Evolutionary conservation across 2,888 invertebrate genomes (phyloP).

Genomic region (Noctua comes): DNA sequence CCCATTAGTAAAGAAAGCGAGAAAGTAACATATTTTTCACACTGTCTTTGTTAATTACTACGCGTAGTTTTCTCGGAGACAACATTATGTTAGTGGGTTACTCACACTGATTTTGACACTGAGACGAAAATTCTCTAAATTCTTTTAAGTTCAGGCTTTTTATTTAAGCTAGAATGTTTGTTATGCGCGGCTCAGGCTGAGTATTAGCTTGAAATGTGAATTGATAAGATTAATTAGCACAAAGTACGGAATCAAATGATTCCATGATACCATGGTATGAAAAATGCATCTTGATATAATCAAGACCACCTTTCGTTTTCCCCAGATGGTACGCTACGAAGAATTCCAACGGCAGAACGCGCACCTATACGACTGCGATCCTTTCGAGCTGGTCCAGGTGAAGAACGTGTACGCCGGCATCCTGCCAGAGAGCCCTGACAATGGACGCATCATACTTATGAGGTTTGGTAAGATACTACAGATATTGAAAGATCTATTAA

Average conservation of each 20-base stretch:
- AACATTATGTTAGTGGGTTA: background rate
- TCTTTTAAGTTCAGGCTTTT: background rate
- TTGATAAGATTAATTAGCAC: background rate
- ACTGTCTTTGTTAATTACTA: constrained; percentile 12
- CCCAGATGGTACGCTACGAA: constrained; percentile 86
- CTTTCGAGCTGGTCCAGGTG: constrained; percentile 82
- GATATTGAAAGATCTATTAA: background rate
- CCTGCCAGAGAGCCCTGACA: constrained; percentile 82
- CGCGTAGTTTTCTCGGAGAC: background rate
- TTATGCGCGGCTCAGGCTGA: background rate
- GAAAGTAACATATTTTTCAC: constrained; percentile 13
- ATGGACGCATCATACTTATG: constrained; percentile 85
- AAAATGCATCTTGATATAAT: constrained; percentile 1
- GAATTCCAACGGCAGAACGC: constrained; percentile 80
- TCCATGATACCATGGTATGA: background rate
- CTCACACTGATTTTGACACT: background rate
- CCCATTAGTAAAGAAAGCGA: constrained; percentile 8
- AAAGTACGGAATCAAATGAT: background rate
- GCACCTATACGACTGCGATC: constrained; percentile 82
- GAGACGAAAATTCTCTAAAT: background rate
- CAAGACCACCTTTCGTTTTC: background rate
- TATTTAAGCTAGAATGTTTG: background rate
- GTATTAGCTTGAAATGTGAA: background rate
- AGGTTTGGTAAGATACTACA: constrained; percentile 77
- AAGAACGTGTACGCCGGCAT: constrained; percentile 82